A percentile compares a stretch with the other conserved stretches of the same genome.
These are phyloP conservation scores for Podocnemis expansa DNA, from an alignment of 2,113 vertebrate species.

Conservation along the genomic window DNA sequence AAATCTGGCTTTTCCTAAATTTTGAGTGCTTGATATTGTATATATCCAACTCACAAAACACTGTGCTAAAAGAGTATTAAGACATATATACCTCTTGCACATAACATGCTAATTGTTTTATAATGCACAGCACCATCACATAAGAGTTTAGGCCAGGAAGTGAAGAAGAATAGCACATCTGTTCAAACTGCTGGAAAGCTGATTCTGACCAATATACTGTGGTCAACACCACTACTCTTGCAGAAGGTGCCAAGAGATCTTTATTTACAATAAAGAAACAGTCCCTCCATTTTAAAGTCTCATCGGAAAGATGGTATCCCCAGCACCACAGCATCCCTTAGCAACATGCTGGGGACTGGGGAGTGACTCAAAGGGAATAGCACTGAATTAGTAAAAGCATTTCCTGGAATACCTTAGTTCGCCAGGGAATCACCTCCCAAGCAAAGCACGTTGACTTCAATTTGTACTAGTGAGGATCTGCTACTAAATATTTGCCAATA, in stretches of 20 bases:
- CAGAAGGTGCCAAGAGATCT: background rate
- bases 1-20: background rate
- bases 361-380: background rate
- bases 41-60: background rate
- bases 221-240: no score
- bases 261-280: background rate
- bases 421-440: background rate
- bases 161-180: background rate
- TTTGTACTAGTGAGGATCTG: background rate
- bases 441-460: background rate
- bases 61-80: background rate
- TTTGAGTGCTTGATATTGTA: background rate
- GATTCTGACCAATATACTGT: background rate
- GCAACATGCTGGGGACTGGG: background rate
- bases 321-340: background rate
- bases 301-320: background rate
- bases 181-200: background rate
- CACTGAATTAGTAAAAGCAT: background rate
- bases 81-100: background rate
- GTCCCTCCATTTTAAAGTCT: background rate
- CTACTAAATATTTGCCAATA: background rate
- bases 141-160: background rate
- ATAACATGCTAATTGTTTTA: background rate
- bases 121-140: accelerated
- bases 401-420: background rate